A percentile compares a stretch with the other conserved stretches of the same genome.
Evolutionary conservation across 2,888 invertebrate species (phyloP).

Genomic region (Bimastos eiseni): DNA sequence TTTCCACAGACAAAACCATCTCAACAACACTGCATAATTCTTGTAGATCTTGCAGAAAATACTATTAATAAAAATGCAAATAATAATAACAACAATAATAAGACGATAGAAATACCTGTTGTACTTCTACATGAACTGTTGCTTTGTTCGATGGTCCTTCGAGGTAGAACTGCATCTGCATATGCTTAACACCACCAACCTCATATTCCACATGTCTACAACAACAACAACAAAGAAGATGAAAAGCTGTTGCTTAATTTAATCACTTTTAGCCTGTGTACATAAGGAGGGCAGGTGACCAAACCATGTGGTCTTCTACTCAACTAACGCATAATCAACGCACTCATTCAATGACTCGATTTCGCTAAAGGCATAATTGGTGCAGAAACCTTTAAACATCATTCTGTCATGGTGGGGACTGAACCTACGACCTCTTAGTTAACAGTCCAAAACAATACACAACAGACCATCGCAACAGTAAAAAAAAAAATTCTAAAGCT

Average conservation of each 20-base stretch:
- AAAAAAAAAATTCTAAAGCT: neutral
- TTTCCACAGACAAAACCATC: too few relatives aligned
- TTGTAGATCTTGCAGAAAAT: too few relatives aligned
- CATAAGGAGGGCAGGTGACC: neutral
- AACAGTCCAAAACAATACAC: neutral
- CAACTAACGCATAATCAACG: neutral
- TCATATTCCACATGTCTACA: slow-evolving; percentile 74
- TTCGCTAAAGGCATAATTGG: neutral
- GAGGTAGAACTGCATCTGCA: slow-evolving; percentile 88
- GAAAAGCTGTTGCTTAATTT: too few relatives aligned
- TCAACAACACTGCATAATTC: too few relatives aligned
- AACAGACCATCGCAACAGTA: neutral
- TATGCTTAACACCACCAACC: slow-evolving; percentile 75
- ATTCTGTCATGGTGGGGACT: neutral
- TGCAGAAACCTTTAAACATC: neutral
- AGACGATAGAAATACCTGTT: slow-evolving; percentile 68
- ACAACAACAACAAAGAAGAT: neutral
- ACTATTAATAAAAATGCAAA: too few relatives aligned
- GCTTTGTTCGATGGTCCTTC: slow-evolving; percentile 81
- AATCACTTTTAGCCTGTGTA: neutral
- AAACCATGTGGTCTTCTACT: neutral
- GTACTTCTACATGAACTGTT: slow-evolving; percentile 83
- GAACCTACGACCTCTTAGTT: neutral
- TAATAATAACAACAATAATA: too few relatives aligned
- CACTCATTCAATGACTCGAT: neutral